Evolutionary conservation across 53 echinoderm and acorn worm species (phyloP), one percentile per base, ranked within the genome.

Genomic region (Antedon mediterranea): DNA sequence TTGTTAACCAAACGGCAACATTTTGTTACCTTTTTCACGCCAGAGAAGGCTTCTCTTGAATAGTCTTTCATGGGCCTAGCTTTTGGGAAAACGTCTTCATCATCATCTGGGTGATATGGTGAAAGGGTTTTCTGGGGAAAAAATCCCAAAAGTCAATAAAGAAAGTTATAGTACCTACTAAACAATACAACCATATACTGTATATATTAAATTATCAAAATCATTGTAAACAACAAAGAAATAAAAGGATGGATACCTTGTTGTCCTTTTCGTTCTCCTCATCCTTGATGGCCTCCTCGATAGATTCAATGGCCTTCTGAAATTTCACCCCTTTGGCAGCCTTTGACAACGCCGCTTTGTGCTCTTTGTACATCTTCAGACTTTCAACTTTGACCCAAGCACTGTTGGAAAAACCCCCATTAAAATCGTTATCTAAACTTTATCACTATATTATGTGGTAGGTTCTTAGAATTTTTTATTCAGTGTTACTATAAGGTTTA

Each of bases 321-420:
- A 94, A 89, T 76, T 90, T 94, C 76, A 89, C 91, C 11, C 91
- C 91, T 79, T 94, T 94, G 32, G 85, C 91, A 5, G 89, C 91
- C 57, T 94, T 94, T 33, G 84, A 89, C 80, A 94, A 79, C 2
- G 87, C 34, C 9, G 81, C 95, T 77, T 89, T 89, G 87, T 91
- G 83, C 77, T 91, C 91, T 5, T 75, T 5, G 71, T 94, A 94
- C 28, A 85, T 81, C 78, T 89, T 91, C 37, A 94, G 86, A 80
- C 87, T 91, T 43, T 94, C 95, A 33, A 85, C 89, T 80, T 89
- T 87, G 23, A 94, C 95, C 95, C 95, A 94, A 26, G 95, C 95
- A 89, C 94, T 94, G 78, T 26, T 43, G 42, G n/a, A n/a, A n/a
- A n/a, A n/a, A n/a, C n/a, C n/a, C n/a, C n/a, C n/a, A n/a, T n/a